Percentiles rank a stretch among this genome's conserved stretches.
Evolutionary conservation across 2,797 vertebrate genomes (phyloP).

Genomic region (Parauchenoglanis punctatus): DNA sequence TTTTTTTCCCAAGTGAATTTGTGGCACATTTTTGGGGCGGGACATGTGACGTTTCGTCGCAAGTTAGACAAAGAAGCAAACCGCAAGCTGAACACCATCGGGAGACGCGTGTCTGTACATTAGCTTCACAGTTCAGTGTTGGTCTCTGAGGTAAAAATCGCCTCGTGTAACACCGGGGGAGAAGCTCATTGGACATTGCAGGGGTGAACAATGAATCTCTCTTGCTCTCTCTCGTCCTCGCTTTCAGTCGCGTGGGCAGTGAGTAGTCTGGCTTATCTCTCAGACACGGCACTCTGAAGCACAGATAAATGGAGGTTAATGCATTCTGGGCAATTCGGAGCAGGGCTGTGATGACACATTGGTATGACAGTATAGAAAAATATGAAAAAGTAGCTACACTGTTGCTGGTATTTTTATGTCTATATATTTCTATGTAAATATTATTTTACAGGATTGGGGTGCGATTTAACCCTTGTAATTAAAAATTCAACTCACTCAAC

Average conservation of each 20-base stretch:
- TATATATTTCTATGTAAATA: background rate
- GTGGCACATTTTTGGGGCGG: constrained; percentile 78
- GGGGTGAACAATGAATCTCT: constrained; percentile 46
- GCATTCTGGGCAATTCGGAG: constrained; percentile 16
- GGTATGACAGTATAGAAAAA: background rate
- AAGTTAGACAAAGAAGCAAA: constrained; percentile 78
- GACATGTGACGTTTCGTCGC: constrained; percentile 76
- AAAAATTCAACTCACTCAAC: background rate
- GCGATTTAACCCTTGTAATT: background rate
- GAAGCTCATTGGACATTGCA: constrained; percentile 37
- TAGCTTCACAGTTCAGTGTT: constrained; percentile 88
- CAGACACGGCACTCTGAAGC: constrained; percentile 67
- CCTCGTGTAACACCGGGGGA: constrained; percentile 38
- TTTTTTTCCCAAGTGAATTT: constrained; percentile 56
- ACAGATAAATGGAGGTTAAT: constrained; percentile 46
- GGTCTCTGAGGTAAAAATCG: constrained; percentile 44
- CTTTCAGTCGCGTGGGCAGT: constrained; percentile 79
- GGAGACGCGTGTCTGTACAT: constrained; percentile 95
- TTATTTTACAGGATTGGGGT: background rate
- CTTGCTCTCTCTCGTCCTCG: constrained; percentile 61
- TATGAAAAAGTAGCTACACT: background rate
- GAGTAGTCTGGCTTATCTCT: constrained; percentile 65
- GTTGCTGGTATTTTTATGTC: background rate
- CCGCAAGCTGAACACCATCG: constrained; percentile 74
- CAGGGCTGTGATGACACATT: constrained; percentile 14